Conservation (phyloP, 2,113 vertebrate genomes). For the Sapajus apella region DNA sequence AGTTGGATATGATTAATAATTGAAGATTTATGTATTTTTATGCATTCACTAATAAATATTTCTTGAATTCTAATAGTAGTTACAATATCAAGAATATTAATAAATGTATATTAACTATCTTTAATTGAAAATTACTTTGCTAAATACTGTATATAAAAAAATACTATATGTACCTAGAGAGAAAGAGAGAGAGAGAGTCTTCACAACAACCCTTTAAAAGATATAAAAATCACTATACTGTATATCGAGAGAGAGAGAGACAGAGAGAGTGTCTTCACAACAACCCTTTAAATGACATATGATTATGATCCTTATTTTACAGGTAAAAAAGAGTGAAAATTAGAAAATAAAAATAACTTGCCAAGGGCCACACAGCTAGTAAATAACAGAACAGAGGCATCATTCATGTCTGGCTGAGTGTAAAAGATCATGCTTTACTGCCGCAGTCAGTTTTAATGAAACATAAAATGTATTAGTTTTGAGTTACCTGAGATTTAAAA, state of each 20-base stretch:
- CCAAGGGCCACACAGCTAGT: background rate
- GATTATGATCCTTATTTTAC: background rate
- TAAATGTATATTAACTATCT: background rate
- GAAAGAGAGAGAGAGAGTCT: background rate
- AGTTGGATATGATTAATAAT: background rate
- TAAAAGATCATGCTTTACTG: background rate
- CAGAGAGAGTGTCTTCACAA: background rate
- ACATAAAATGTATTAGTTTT: background rate
- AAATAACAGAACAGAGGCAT: background rate
- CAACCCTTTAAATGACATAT: background rate
- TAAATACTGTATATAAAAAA: background rate
- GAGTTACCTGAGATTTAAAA: background rate
- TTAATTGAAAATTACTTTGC: background rate
- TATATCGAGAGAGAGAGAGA: background rate
- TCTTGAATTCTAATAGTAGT: background rate
- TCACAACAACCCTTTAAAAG: background rate
- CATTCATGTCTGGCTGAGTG: background rate
- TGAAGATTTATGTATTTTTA: background rate
- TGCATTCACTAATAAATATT: background rate
- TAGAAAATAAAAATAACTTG: background rate
- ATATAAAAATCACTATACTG: background rate
- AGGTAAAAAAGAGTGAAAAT: background rate
- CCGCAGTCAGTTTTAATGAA: background rate
- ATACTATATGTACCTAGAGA: background rate
- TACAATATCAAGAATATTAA: background rate